Base-by-base conservation (phyloP, 1,140 invertebrate genomes). In the Sycophila sp. region DNA sequence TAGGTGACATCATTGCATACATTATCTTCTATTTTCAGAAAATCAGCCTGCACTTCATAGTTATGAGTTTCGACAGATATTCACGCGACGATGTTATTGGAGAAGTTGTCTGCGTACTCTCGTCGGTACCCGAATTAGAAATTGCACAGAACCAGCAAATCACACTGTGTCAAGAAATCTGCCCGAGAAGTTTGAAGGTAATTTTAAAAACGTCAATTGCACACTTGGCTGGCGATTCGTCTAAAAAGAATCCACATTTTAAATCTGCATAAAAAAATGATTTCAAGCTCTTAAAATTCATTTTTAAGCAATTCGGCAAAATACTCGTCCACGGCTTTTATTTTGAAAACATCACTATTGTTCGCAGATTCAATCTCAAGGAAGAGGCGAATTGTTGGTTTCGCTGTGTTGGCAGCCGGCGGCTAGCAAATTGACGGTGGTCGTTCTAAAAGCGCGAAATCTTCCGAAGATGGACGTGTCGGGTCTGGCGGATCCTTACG, bases 11-110 rank as follows among this genome's bases (percentile, higher is more conserved):
- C n/a, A n/a, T n/a, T n/a, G n/a, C 6, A 30, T 32, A 38, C 15
- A 53, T 22, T 30, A 55, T 15, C 19, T 40, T 60, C 19, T 65
- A 19, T 77, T 86, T 85, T 10, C 87, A 94, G 83, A 92, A 90
- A 78, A 94, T 94, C 78, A 96, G 94, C 15, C 87, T 98, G 19
- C 96, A 98, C 85, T 97, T 98, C 81, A 94, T 97, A 30, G 93
- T 97, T 4, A 90, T 99, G 72, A 98, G 96, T 84, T 99, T 98
- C 84, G 98, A 99, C 86, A 91, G 97, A 81, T 99, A 98, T 84
- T 98, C 96, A 30, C 90, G 97, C 19, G 97, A 99, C 81, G 96
- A 98, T 79, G 95, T 99, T 65, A 97, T 99, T 66, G 97, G 98
- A 17, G 97, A 99, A 87, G 94, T 98, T n/a, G 93, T 98, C 72